Percentiles rank a stretch among this genome's conserved stretches.
phyloP scores from a whole-genome alignment of 2,888 invertebrate genomes.

The Dilophus febrilis region DNA sequence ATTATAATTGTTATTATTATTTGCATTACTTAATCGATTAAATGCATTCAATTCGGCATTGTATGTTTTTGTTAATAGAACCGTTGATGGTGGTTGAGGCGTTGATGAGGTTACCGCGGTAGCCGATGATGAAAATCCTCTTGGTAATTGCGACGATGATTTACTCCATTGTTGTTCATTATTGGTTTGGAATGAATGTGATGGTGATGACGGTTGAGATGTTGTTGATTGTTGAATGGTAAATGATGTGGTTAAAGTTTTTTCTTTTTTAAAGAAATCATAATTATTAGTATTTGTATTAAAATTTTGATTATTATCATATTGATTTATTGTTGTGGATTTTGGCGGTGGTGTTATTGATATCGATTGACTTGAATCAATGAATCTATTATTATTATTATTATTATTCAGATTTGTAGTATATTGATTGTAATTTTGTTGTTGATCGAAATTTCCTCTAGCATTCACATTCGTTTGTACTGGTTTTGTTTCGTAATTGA shows the following conservation, averaged over 20 bases:
- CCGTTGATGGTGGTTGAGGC: neutral
- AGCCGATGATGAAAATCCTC: neutral
- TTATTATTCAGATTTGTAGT: too few relatives aligned
- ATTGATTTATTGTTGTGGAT: slow-evolving; percentile 1
- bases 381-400: too few relatives aligned
- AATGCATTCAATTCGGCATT: neutral
- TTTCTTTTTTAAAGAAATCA: neutral
- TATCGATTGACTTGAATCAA: too few relatives aligned
- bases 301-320: neutral
- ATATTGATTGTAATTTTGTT: too few relatives aligned
- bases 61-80: too few relatives aligned
- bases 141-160: neutral
- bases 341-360: too few relatives aligned
- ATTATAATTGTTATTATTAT: neutral
- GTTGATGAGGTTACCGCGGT: neutral
- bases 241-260: slow-evolving; percentile 3
- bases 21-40: neutral
- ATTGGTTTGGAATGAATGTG: neutral
- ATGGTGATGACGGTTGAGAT: slow-evolving; percentile 1
- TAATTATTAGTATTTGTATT: neutral
- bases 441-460: too few relatives aligned
- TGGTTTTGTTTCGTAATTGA: too few relatives aligned
- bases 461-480: too few relatives aligned
- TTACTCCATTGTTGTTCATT: neutral
- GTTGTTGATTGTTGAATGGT: neutral